Conservation (phyloP, 1,140 invertebrate species). For the Pristionchus pacificus region DNA sequence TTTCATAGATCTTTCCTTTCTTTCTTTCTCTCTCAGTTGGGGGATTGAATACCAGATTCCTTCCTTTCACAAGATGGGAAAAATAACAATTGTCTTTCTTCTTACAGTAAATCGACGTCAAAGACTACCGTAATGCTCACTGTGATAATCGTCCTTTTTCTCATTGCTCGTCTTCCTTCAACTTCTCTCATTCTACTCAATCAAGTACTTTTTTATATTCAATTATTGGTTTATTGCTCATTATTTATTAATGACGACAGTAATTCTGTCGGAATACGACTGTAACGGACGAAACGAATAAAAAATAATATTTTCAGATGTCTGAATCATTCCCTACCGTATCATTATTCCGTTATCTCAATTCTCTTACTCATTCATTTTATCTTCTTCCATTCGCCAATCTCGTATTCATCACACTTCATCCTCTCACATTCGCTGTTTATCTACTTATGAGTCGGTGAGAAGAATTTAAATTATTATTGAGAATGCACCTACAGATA, state of each 20-base stretch:
- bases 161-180: conserved; percentile 32
- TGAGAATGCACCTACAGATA: no score
- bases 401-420: conserved; percentile 30
- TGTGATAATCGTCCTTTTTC: conserved; percentile 35
- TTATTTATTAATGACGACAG: no score
- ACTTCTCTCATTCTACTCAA: conserved; percentile 24
- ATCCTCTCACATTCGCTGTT: conserved; percentile 35
- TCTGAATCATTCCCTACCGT: conserved; percentile 10
- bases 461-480: no score
- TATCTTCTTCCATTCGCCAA: conserved; percentile 32
- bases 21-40: no score
- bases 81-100: no score
- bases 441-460: conserved; percentile 41
- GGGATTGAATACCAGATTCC: no score
- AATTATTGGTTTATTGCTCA: no score
- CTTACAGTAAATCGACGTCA: conserved; percentile 19
- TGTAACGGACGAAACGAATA: neutral
- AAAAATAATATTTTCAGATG: no score
- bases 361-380: conserved; percentile 21
- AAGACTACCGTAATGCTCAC: conserved; percentile 38
- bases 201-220: no score
- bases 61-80: no score
- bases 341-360: neutral
- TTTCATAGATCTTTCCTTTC: no score
- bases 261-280: no score